Base-by-base conservation (phyloP, 2,113 vertebrate genomes). In the Cacatua alba region DNA sequence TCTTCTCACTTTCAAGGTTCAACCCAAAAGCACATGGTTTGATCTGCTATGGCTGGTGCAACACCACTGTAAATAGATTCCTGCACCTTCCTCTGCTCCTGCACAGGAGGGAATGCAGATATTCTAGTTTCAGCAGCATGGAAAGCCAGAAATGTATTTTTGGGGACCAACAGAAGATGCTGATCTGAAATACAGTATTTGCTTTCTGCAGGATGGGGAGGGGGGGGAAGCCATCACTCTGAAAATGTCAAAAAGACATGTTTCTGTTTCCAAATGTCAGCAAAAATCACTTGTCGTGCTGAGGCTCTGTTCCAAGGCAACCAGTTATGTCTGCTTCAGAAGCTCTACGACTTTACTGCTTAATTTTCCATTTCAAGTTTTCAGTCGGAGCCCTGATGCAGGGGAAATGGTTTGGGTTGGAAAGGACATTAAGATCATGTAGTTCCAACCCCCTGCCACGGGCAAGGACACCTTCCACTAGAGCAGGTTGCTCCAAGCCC, bases 221-320 rank as follows among this genome's bases (percentile, higher is more conserved):
- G 15, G 8, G 9, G 21, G 6, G 28, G 65, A 48, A 72, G 5
- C 9, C 16, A 11, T 65, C 31, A 35, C 46, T 88, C 64, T 69
- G 41, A 78, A 82, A 91, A 90, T 85, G 70, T 82, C 53, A 81
- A 44, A 63, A 92, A 81, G 5, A 85, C 60, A 70, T 51, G 8
- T 39, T 91, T 86, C 59, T 39, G 17, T 72, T 95, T 78, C 39
- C 77, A 88, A 94, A 91, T 70, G 49, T 92, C 64, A 87, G 57
- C 17, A 82, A 57, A 64, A 92, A 41, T 28, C 51, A 37, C 26
- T 67, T 76, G 39, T 81, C 35, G 7, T 48, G 26, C 48, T 78
- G 39, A n/a, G 59, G n/a, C 28, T 69, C 39, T 72, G 28, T 91
- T 92, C 60, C 83, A 90, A 81, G 23, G 46, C 24, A 77, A 48